A percentile compares a stretch with the other conserved stretches of the same genome.
Evolutionary conservation across 2,113 vertebrate species (phyloP).

Genomic region (Okapia johnstoni): DNA sequence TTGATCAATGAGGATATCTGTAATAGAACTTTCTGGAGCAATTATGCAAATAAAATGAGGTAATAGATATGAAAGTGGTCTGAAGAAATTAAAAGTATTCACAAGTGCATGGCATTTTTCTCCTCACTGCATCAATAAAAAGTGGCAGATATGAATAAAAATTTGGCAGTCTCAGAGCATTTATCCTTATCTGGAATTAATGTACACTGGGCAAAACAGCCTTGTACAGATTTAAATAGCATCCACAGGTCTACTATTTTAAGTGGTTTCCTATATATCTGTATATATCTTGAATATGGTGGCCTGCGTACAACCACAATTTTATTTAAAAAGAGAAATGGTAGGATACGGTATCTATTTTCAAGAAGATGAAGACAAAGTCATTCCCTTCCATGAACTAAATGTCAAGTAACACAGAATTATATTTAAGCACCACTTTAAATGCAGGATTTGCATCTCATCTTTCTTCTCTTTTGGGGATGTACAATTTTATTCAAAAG

Average conservation of each 20-base stretch:
- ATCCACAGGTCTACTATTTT: not conserved
- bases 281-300: not conserved
- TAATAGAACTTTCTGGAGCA: not conserved
- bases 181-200: not conserved
- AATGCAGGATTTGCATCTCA: conserved; percentile 65
- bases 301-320: not conserved
- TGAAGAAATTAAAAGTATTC: not conserved
- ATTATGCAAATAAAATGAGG: not conserved
- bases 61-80: not conserved
- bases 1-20: not conserved
- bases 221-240: not conserved
- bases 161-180: not conserved
- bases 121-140: not conserved
- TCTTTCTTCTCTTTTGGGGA: conserved; percentile 53
- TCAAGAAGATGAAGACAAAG: conserved; percentile 45
- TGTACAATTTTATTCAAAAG: conserved; percentile 63
- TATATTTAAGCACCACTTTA: conserved; percentile 53
- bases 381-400: conserved; percentile 57
- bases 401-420: conserved; percentile 60
- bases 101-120: not conserved
- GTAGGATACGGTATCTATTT: conserved; percentile 31
- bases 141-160: not conserved
- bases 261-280: not conserved
- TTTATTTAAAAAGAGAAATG: conserved; percentile 47
- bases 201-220: not conserved